Base-by-base conservation (phyloP, 53 echinoderm and acorn worm species). In the Echinarachnius parma region DNA sequence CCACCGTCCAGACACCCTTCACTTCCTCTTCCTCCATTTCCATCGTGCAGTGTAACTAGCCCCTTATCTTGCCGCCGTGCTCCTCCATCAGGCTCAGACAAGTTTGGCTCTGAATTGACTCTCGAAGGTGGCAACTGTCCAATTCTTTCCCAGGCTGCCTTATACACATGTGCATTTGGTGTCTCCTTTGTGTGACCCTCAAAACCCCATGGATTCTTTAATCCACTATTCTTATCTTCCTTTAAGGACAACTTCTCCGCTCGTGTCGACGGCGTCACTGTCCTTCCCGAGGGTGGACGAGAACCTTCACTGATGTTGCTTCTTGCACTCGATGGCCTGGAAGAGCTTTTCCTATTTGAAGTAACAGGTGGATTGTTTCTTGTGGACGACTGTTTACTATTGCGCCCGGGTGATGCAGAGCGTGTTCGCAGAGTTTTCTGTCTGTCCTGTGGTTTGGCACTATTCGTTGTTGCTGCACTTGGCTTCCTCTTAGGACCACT, bases 241-340 rank as follows among this genome's bases (percentile, higher is more conserved):
- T n/a, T n/a, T n/a, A n/a, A n/a, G n/a, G n/a, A n/a, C n/a, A n/a
- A 46, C 33, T 47, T 66, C 32, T 66, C 66, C 29, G 47, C n/a
- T 31, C n/a, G 48, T n/a, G 66, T 18, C 2, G 13, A 9, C 50
- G 19, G 21, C 3, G 44, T 14, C 5, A 25, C 13, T 26, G 34
- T 62, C 27, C 66, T 47, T 1, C 66, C 66, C 2, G 66, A 48
- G 3, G 66, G 66, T 28, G 66, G 66, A 21, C 66, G 66, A 4
- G 66, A 66, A 29, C 66, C 66, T 48, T 66, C 66, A 14, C 66
- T 66, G 5, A 31, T 21, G 47, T 29, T 47, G 37, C 66, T 66
- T 48, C 48, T 66, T 16, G 66, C 66, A 31, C 66, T 66, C 16
- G 48, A 46, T 9, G 66, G 66, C 8, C 48, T 46, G 1, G 66